Percentiles rank a stretch among this genome's conserved stretches.
Conservation (phyloP, 2,797 vertebrate genomes). For the Poliocrania exsul region DNA sequence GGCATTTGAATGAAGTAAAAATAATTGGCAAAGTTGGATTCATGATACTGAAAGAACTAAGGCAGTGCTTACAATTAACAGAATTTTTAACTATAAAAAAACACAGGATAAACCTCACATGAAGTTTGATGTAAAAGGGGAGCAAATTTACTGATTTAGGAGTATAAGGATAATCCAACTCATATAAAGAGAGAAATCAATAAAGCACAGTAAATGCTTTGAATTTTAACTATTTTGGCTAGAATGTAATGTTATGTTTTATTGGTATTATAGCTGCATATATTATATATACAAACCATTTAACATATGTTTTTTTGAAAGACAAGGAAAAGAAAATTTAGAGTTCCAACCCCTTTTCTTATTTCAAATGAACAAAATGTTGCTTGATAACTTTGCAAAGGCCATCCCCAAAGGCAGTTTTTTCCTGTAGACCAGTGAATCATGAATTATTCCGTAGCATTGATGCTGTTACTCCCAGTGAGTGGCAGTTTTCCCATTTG, state of each 20-base stretch:
- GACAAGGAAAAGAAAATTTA: neutral
- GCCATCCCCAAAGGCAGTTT: conserved; percentile 25
- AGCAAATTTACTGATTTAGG: neutral
- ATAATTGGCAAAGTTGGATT: neutral
- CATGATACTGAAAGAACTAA: neutral
- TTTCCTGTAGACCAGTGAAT: conserved; percentile 26
- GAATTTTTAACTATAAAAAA: neutral
- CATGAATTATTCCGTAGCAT: conserved; percentile 57
- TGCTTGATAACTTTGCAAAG: conserved; percentile 29
- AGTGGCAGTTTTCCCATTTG: conserved; percentile 63
- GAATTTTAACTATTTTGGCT: neutral
- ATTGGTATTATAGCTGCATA: neutral
- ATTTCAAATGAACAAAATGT: neutral
- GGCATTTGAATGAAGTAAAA: neutral
- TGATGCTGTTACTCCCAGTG: conserved; percentile 46
- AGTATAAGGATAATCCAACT: neutral
- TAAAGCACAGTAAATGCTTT: neutral
- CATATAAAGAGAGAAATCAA: neutral
- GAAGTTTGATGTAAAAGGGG: neutral
- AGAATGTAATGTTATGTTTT: neutral
- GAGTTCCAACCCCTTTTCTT: neutral
- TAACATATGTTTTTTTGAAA: neutral
- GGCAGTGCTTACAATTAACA: neutral
- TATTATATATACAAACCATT: neutral
- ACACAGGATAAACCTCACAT: neutral